A percentile compares a stretch with the other conserved stretches of the same genome.
Conservation (phyloP, 2,888 invertebrate species). For the Drosophila antonietae region DNA sequence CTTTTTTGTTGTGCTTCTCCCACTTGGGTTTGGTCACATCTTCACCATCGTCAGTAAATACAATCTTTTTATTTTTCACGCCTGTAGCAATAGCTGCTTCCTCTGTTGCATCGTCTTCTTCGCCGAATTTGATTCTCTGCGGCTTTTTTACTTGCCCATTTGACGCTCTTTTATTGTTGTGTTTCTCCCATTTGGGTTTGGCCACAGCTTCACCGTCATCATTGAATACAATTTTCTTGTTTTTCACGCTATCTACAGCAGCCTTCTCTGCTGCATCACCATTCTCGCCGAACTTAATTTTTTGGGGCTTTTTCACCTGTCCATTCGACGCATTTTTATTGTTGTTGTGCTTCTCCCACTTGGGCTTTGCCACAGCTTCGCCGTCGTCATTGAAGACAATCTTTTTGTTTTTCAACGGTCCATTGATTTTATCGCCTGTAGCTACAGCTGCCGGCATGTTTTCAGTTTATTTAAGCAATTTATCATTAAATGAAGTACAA, state of each 20-base stretch:
- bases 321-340: constrained; percentile 31
- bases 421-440: constrained; percentile 44
- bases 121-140: constrained; percentile 43
- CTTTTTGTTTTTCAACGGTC: constrained; percentile 75
- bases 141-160: constrained; percentile 29
- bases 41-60: constrained; percentile 79
- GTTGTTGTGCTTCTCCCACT: constrained; percentile 45
- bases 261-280: not conserved
- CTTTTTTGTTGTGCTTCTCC: constrained; percentile 18
- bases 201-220: constrained; percentile 71
- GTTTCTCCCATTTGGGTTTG: constrained; percentile 42
- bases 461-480: constrained; percentile 17
- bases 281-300: constrained; percentile 44
- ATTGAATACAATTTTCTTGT: constrained; percentile 81
- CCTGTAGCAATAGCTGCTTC: constrained; percentile 32
- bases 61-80: constrained; percentile 79
- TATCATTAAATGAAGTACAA: constrained; percentile 41
- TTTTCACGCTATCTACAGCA: constrained; percentile 49
- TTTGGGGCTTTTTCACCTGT: constrained; percentile 40
- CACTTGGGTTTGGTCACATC: constrained; percentile 40
- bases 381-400: constrained; percentile 81
- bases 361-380: constrained; percentile 49
- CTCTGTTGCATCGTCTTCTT: constrained; percentile 16
- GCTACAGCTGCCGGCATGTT: constrained; percentile 71
- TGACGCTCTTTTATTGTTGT: constrained; percentile 23